Evolutionary conservation across 2,888 invertebrate species (phyloP).

Genomic region (Agapostemon virescens): DNA sequence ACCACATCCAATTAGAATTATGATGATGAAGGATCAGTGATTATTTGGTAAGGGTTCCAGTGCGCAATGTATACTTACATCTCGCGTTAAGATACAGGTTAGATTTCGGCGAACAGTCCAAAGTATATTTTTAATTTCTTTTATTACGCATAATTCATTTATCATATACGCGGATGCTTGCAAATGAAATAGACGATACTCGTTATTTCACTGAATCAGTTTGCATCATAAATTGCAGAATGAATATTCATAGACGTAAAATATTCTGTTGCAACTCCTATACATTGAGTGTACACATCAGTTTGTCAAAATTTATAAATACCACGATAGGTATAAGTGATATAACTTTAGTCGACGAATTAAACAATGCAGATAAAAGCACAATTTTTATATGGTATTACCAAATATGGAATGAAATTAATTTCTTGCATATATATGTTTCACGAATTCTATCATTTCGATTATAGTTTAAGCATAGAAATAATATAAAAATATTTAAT

Average conservation of each 20-base stretch:
- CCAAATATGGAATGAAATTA: not conserved
- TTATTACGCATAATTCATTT: slow-evolving; percentile 21
- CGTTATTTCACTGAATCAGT: not conserved
- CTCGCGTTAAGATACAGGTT: slow-evolving; percentile 39
- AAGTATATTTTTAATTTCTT: slow-evolving; percentile 25
- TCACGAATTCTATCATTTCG: not conserved
- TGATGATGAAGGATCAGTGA: slow-evolving; percentile 23
- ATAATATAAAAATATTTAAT: not conserved
- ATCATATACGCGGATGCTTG: not conserved
- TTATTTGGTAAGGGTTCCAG: slow-evolving; percentile 21
- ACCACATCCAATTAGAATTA: slow-evolving; percentile 35
- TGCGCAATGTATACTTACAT: not conserved
- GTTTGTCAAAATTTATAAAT: slow-evolving; percentile 50
- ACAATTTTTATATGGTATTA: not conserved
- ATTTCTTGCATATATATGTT: not conserved
- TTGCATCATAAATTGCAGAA: not conserved
- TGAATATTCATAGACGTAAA: slow-evolving; percentile 16
- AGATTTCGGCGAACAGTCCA: slow-evolving; percentile 23
- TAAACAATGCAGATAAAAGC: not conserved
- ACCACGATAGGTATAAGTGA: slow-evolving; percentile 24
- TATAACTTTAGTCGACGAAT: not conserved
- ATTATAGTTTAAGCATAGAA: not conserved
- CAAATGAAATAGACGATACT: not conserved
- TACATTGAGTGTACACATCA: slow-evolving; percentile 13
- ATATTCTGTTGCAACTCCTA: slow-evolving; percentile 40